Percentiles rank a stretch among this genome's conserved stretches.
Evolutionary conservation across 1,140 invertebrate species (phyloP).

Genomic region (Cardiocondyla obscurior): DNA sequence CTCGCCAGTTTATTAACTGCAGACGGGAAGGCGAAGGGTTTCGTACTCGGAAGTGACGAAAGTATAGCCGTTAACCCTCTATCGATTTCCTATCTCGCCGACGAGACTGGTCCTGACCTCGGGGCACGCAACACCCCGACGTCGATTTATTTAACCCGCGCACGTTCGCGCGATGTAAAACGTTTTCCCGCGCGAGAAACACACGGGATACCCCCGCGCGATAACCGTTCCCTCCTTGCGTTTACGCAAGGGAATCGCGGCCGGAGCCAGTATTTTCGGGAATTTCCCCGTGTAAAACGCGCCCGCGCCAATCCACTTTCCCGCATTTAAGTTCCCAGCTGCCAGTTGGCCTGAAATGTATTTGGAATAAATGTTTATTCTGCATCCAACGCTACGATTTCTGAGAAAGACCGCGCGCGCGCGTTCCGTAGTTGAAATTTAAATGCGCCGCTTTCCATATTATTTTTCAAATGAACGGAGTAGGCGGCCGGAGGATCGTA

Average conservation of each 20-base stretch:
- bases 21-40: slow-evolving; percentile 36
- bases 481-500: background rate
- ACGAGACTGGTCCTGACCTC: slow-evolving; percentile 56
- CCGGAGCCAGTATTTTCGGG: slow-evolving; percentile 42
- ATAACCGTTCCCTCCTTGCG: slow-evolving; percentile 55
- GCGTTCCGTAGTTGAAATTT: slow-evolving; percentile 6
- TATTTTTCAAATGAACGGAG: slow-evolving; percentile 6
- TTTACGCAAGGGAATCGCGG: slow-evolving; percentile 46
- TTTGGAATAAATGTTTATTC: slow-evolving; percentile 55
- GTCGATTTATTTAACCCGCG: slow-evolving; percentile 58
- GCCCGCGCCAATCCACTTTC: slow-evolving; percentile 38
- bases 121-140: slow-evolving; percentile 34
- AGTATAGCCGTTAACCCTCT: slow-evolving; percentile 51
- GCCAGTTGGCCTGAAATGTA: slow-evolving; percentile 43
- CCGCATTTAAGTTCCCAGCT: slow-evolving; percentile 8
- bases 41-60: slow-evolving; percentile 12
- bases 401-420: background rate
- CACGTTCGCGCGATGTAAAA: slow-evolving; percentile 61
- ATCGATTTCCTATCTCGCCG: slow-evolving; percentile 41
- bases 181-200: slow-evolving; percentile 36
- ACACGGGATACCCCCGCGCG: slow-evolving; percentile 56
- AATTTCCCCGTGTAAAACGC: slow-evolving; percentile 31
- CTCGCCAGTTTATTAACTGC: slow-evolving; percentile 68
- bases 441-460: slow-evolving; percentile 1
- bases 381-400: slow-evolving; percentile 27